Conservation (phyloP, 2,888 invertebrate genomes). For the Thecophora atra region DNA sequence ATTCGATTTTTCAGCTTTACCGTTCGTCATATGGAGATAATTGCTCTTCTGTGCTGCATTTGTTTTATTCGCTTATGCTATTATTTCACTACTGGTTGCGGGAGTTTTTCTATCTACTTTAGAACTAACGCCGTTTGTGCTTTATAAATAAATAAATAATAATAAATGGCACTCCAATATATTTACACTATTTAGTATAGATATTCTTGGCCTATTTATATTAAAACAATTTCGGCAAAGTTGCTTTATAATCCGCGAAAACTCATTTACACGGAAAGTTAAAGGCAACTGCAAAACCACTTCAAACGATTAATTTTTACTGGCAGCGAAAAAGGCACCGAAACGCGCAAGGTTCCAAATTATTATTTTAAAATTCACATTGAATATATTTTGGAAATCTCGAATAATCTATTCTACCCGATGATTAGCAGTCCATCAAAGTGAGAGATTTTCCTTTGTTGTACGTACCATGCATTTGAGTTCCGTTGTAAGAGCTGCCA, state of each 20-base stretch:
- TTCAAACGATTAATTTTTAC: too few relatives aligned
- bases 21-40: constrained; percentile 31
- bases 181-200: constrained; percentile 31
- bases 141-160: constrained; percentile 7
- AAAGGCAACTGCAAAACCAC: neutral
- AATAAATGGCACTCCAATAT: constrained; percentile 4
- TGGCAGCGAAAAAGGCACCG: constrained; percentile 2
- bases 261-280: neutral
- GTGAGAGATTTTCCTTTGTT: neutral
- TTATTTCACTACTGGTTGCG: neutral
- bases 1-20: constrained; percentile 47
- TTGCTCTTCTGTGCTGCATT: constrained; percentile 27
- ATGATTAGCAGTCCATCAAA: too few relatives aligned
- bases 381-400: too few relatives aligned
- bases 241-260: neutral
- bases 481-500: constrained; percentile 24
- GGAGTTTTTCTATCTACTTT: neutral
- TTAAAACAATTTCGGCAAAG: constrained; percentile 27
- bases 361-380: too few relatives aligned
- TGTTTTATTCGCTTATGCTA: neutral
- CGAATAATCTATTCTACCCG: neutral
- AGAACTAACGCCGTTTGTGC: neutral
- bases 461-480: constrained; percentile 7
- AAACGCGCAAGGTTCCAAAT: too few relatives aligned
- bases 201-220: constrained; percentile 38